Base-by-base conservation (phyloP, 2,888 invertebrate genomes). In the Lepidonotus clava region DNA sequence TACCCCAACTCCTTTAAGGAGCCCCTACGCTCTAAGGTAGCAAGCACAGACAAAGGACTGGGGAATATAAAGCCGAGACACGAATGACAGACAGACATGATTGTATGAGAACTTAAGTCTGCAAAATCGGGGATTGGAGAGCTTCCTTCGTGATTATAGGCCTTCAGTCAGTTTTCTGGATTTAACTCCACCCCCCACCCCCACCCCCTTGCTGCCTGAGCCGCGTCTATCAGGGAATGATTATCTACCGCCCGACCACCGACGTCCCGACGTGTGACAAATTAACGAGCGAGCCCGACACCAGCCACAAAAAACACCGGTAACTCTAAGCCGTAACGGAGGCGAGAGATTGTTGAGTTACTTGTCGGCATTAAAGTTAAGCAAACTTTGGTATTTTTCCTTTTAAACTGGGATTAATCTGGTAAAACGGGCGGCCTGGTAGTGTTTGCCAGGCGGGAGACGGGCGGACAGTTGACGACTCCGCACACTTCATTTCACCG, bases 401-500 rank as follows among this genome's bases (percentile, higher is more conserved):
- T 28, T 28, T 80, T 51, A 80, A 80, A 80, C 46, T 80, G 80
- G 51, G 51, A 80, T 46, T 51, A 80, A 80, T 80, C 46, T 28
- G 51, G 24, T 46, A 46, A 46, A 80, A 80, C 41, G 18, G 11
- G 24, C 24, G 51, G 41, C 80, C 5, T 18, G 28, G 46, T 21
- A 28, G 80, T 46, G 51, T 41, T 80, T 80, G 80, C n/a, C 41
- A 46, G 21, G 28, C 80, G n/a, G n/a, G n/a, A 46, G 38, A 80
- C 80, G 34, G 46, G 80, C 46, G 32, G 41, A 24, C 80, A 24
- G 36, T 21, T 28, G 80, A 18, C 46, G 14, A 46, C 46, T 28
- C 24, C 80, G 80, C 80, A 46, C 80, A 80, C 80, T 80, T 80
- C 41, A 80, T 80, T 80, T 80, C 41, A 80, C 80, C 51, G 32